phyloP scores from a whole-genome alignment of 1,140 invertebrate genomes.

The Coboldia fuscipes region DNA sequence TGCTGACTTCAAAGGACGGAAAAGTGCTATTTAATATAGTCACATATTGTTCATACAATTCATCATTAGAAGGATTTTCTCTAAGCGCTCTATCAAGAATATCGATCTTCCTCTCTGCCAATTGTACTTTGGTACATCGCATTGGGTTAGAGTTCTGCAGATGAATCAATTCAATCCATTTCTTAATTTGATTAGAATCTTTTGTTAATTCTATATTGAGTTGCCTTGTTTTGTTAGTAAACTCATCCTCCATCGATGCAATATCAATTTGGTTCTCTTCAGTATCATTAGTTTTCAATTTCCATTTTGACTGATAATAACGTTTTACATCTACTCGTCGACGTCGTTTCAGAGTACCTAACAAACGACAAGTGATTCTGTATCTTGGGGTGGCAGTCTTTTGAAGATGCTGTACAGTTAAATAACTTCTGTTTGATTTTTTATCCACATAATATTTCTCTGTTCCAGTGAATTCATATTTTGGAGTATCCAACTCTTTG shows the following conservation, averaged over 20 bases:
- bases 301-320: not conserved
- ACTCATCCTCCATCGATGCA: conserved; percentile 19
- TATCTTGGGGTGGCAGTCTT: conserved; percentile 24
- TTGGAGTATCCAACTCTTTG: too few relatives aligned
- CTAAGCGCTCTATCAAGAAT: conserved; percentile 31
- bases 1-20: conserved; percentile 27
- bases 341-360: conserved; percentile 7
- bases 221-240: conserved; percentile 22
- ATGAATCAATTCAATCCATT: conserved; percentile 31
- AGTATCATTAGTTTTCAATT: not conserved
- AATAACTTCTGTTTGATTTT: conserved; percentile 20
- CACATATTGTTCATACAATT: conserved; percentile 25
- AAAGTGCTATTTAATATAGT: conserved; percentile 23
- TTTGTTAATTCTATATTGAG: conserved; percentile 27
- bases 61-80: conserved; percentile 22
- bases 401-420: conserved; percentile 23
- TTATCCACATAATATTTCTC: conserved; percentile 31
- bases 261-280: not conserved
- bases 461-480: conserved; percentile 16
- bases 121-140: conserved; percentile 19
- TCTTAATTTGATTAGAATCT: conserved; percentile 24
- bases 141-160: conserved; percentile 27
- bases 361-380: conserved; percentile 11
- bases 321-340: not conserved
- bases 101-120: conserved; percentile 27